Evolutionary conservation across 2,888 invertebrate genomes (phyloP), one percentile per base, ranked within the genome.

Genomic region (Elgonia sp.): DNA sequence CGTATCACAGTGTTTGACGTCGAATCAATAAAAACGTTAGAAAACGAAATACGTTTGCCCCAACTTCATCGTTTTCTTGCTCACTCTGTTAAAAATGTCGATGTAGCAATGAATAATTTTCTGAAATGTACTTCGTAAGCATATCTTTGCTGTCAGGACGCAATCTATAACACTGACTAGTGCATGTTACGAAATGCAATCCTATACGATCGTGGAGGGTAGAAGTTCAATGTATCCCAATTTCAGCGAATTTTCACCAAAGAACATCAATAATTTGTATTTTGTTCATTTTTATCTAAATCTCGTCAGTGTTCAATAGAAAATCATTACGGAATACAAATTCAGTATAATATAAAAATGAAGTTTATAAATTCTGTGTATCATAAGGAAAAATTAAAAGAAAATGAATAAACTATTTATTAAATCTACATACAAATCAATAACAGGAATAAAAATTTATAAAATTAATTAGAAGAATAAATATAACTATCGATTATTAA

Each of bases 71-170:
- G 70, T 84, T 84, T 84, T 81, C 63, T 65, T 65, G 42, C 69
- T 67, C 84, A 37, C 80, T 84, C 67, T 84, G 84, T 84, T 81
- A 84, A 87, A 87, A 87, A 81, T 81, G 87, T 84, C 84, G 72
- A 84, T 76, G 81, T 62, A 70, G 84, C 84, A 84, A 87, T 87
- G 87, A 84, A 87, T 87, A 87, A 87, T 87, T 87, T 87, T 76
- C 76, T 14, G 65, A 81, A 81, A 81, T 76, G 57, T 75, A 83
- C 79, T 80, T 76, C 81, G 70, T 84, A 84, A 84, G 84, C 87
- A 83, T 84, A 87, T 83, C 87, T 80, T 82, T 80, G 75, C 77
- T 79, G 83, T 83, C 86, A 83, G 73, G 39, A 60, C 20, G 79
- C 75, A 79, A 87, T 87, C 79, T 83, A 87, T 83, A 87, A 87